phyloP scores from a whole-genome alignment of 2,797 vertebrate species.

The Cirrhinus molitorella region DNA sequence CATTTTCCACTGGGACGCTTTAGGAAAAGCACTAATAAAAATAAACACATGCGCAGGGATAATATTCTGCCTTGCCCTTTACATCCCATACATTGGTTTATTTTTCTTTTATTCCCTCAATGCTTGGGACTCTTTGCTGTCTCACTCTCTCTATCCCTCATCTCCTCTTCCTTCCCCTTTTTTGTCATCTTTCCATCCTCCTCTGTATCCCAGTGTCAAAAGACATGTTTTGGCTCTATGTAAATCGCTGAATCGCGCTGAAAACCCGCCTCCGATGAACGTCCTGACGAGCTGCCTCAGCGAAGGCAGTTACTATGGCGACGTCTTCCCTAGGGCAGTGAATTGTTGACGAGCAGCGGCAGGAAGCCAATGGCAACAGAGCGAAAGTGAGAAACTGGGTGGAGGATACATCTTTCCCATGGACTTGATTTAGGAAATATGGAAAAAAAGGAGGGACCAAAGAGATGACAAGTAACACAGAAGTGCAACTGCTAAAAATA shows the following conservation, averaged over 20 bases:
- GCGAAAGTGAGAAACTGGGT: slow-evolving; percentile 74
- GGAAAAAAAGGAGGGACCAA: slow-evolving; percentile 61
- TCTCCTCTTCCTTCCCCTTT: not conserved
- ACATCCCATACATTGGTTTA: not conserved
- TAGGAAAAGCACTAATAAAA: not conserved
- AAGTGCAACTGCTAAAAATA: slow-evolving; percentile 79
- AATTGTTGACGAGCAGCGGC: slow-evolving; percentile 75
- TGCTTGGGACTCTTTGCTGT: not conserved
- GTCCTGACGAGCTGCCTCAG: slow-evolving; percentile 75
- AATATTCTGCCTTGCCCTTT: slow-evolving; percentile 27
- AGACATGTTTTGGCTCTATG: slow-evolving; percentile 29
- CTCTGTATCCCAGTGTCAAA: not conserved
- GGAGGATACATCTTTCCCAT: slow-evolving; percentile 79
- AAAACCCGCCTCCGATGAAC: slow-evolving; percentile 67
- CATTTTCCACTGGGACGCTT: not conserved
- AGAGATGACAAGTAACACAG: slow-evolving; percentile 74
- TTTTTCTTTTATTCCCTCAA: not conserved
- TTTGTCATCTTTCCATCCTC: not conserved
- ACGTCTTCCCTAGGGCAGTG: slow-evolving; percentile 75
- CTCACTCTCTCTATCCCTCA: not conserved
- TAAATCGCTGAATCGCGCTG: slow-evolving; percentile 59
- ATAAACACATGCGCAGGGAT: slow-evolving; percentile 14
- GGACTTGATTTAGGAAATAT: slow-evolving; percentile 72
- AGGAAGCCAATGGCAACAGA: slow-evolving; percentile 75
- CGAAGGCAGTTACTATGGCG: slow-evolving; percentile 80